Base-by-base conservation (phyloP, 2,888 invertebrate genomes). In the Noctuana brunneofusca region DNA sequence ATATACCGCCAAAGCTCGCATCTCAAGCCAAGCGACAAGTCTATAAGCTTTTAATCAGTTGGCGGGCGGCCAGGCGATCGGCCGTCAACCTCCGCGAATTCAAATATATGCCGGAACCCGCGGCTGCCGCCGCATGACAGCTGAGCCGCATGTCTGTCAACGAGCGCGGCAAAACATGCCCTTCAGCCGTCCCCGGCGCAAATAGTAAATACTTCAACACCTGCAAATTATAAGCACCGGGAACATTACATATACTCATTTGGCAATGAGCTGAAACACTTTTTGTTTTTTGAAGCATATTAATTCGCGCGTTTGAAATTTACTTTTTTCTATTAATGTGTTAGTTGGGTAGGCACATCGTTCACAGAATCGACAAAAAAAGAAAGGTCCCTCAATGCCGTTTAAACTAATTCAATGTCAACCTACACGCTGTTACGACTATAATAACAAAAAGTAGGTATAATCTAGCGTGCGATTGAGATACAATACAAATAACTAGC, bases 41-140 rank as follows among this genome's bases (percentile, higher is more conserved):
- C 73, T 73, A 76, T 79, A 76, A 79, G 82, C 76, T 79, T 81
- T 79, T 78, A 81, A 81, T 80, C 80, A 80, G 81, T 80, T 86
- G 87, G 86, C 85, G 65, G 41, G 12, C 20, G 60, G 85, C 88
- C 88, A 87, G 73, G 67, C 76, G 78, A 75, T 72, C 83, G 85
- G 81, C 73, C 85, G 84, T 80, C 86, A 84, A 85, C 84, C 85
- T 81, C 75, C 72, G 70, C 70, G 72, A 75, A 71, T 66, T 69
- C 65, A 58, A 63, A 63, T 58, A 63, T 43, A 50, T 58, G 57
- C 60, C 64, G 65, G 43, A 35, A 35, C 57, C 12, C 57, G 52
- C 27, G 55, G 59, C 59, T n/a, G 24, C 24, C 14, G 55, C 20
- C 5, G 14, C 32, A 32, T 62, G 38, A 46, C 50, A 35, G 22